Base-by-base conservation (phyloP, 2,113 vertebrate species). In the Melanotaenia duboulayi region DNA sequence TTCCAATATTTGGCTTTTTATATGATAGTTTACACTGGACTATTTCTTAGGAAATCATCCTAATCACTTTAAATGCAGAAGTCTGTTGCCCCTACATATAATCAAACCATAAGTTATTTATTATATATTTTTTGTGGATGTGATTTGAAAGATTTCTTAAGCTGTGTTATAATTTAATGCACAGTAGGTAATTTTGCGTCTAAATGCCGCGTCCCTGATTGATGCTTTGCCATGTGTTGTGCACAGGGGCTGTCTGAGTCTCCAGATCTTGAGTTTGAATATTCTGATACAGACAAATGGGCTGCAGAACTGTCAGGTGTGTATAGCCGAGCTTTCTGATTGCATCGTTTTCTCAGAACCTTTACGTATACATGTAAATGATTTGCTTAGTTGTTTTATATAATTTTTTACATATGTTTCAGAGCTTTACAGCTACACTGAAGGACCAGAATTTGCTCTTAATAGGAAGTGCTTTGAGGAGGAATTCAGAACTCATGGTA, bases 371-470 rank as follows among this genome's bases (percentile, higher is more conserved):
- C 14, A n/a, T 54, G 14, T 25, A 13, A 24, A 2, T 50, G 1
- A 23, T n/a, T 12, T 52, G 7, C 46, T 57, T 22, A 35, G 22
- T 40, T 24, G 3, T 19, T 11, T 13, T 2, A 40, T 54, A 37
- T 39, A 20, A n/a, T 48, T 75, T 9, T 71, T 24, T 44, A 20
- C 72, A 16, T 72, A 2, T 82, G 12, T 87, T 85, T 20, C 73
- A 99, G 98, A 99, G 87, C 92, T 99, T 4, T 99, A 99, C 90
- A 99, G 98, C 87, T 99, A 99, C 78, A 99, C 98, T 0, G 98
- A 99, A 85, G 97, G 96, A 23, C 97, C 98, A 0, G 98, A 99
- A 86, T 99, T 99, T 87, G 87, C 94, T 76, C 92, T 97, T 57
- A 99, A 99, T 85, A 93, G 96, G 48, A 99, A 97, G 82, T 99